These are phyloP conservation scores for Loriculus beryllinus DNA, from an alignment of 2,797 vertebrate species.

Conservation along the genomic window DNA sequence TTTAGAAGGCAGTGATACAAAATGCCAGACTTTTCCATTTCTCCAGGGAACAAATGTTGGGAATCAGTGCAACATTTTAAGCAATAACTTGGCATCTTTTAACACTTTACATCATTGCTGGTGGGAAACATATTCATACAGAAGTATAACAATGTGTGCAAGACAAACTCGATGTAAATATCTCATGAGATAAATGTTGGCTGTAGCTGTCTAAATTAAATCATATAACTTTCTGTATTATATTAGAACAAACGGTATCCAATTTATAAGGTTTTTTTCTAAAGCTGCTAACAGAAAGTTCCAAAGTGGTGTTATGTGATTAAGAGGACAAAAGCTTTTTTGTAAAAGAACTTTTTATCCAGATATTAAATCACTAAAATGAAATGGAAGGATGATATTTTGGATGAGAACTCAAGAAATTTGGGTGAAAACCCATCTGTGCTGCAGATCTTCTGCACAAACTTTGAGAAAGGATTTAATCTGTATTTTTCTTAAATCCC, in stretches of 20 bases:
- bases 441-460: neutral
- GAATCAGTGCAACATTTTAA: conserved; percentile 36
- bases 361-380: conserved; percentile 30
- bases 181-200: conserved; percentile 49
- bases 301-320: neutral
- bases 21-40: conserved; percentile 17
- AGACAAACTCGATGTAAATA: conserved; percentile 33
- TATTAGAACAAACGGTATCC: neutral
- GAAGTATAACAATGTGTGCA: conserved; percentile 51
- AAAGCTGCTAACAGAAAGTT: conserved; percentile 5
- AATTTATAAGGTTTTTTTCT: neutral
- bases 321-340: neutral
- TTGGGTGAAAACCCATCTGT: neutral
- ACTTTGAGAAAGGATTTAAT: neutral
- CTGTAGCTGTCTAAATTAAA: conserved; percentile 29
- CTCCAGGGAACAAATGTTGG: conserved; percentile 2
- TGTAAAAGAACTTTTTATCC: neutral
- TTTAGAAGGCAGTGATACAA: conserved; percentile 1
- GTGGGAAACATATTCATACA: conserved; percentile 22
- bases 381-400: conserved; percentile 6
- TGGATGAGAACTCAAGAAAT: neutral
- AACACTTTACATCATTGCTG: conserved; percentile 50
- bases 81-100: conserved; percentile 52
- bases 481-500: neutral
- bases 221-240: neutral